Percentiles rank a stretch among this genome's conserved stretches.
Conservation (phyloP, 2,113 vertebrate species). For the Passer montanus region DNA sequence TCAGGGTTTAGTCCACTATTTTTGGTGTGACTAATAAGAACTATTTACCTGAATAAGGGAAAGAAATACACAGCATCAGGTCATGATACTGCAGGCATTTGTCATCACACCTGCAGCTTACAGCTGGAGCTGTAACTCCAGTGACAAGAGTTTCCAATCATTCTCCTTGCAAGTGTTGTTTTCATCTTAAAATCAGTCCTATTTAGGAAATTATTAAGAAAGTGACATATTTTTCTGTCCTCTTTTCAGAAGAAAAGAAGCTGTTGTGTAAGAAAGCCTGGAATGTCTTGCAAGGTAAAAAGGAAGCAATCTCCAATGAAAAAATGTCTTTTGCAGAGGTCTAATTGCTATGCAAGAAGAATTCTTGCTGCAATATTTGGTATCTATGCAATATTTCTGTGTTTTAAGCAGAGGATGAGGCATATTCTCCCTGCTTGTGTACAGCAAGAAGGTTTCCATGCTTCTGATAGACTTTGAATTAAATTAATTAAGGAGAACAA, state of each 20-base stretch:
- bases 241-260: background rate
- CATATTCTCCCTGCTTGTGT: background rate
- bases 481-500: background rate
- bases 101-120: background rate
- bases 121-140: background rate
- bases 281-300: background rate
- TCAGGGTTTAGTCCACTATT: background rate
- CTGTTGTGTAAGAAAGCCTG: background rate
- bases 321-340: background rate
- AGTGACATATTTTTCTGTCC: background rate
- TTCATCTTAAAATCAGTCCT: background rate
- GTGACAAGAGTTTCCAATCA: background rate
- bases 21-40: background rate
- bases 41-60: background rate
- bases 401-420: background rate
- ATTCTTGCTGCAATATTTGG: background rate
- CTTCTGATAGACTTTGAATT: background rate
- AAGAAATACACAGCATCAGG: background rate
- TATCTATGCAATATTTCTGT: background rate
- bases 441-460: background rate
- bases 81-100: background rate
- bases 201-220: background rate
- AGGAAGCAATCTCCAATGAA: background rate
- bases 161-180: background rate
- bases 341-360: background rate